Evolutionary conservation across 2,888 invertebrate species (phyloP).

Genomic region (Sycophila texana): DNA sequence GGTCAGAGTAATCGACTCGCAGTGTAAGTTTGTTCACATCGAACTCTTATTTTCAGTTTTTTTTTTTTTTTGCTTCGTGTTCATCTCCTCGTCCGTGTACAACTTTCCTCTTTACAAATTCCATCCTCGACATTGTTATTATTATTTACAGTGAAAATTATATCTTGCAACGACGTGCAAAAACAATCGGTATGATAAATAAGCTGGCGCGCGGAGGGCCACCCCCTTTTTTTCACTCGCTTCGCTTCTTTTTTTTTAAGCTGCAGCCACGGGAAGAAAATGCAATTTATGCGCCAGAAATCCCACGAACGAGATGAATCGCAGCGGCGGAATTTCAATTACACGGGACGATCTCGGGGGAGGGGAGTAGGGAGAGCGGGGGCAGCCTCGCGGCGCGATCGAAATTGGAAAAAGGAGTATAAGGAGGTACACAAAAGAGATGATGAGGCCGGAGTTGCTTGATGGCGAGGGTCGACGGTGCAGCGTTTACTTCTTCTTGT

Average conservation of each 20-base stretch:
- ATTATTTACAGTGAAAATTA: not conserved
- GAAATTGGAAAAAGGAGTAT: not conserved
- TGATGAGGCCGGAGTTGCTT: not conserved
- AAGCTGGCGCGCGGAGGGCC: not conserved
- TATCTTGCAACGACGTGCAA: not conserved
- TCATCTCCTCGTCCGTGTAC: not conserved
- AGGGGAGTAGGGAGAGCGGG: not conserved
- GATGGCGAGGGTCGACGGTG: not conserved
- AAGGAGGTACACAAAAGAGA: not conserved
- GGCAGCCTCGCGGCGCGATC: no score
- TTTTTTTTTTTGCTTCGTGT: not conserved
- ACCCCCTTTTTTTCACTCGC: not conserved
- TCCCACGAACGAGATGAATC: not conserved
- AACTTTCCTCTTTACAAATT: not conserved
- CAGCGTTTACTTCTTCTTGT: conserved; percentile 53
- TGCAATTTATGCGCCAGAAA: not conserved
- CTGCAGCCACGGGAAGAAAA: not conserved
- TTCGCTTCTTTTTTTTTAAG: no score
- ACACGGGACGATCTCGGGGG: not conserved
- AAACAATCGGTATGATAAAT: not conserved
- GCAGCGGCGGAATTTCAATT: conserved; percentile 4
- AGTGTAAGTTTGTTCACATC: not conserved
- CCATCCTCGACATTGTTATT: not conserved
- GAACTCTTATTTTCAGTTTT: not conserved
- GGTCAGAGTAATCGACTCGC: conserved; percentile 9